Evolutionary conservation across 2,888 invertebrate genomes (phyloP).

Genomic region (Tromatobia lineatoria): DNA sequence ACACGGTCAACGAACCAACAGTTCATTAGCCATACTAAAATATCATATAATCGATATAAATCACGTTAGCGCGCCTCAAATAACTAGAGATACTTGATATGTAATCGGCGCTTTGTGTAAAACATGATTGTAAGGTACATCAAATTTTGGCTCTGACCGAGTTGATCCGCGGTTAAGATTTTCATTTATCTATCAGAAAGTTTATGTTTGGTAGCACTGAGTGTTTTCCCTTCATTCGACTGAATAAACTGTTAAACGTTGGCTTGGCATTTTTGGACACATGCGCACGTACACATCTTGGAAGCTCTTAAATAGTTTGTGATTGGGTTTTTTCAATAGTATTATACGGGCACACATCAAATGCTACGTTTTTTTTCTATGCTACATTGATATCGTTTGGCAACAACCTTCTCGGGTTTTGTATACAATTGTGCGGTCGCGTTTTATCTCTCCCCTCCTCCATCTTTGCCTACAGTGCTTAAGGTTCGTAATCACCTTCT

Average conservation of each 20-base stretch:
- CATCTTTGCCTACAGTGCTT: constrained; percentile 18
- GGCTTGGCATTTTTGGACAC: constrained; percentile 78
- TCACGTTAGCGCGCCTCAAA: constrained; percentile 64
- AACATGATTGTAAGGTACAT: constrained; percentile 30
- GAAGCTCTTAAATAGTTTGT: constrained; percentile 80
- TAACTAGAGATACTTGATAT: constrained; percentile 77
- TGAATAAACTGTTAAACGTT: constrained; percentile 70
- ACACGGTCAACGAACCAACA: constrained; percentile 13
- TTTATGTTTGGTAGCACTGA: constrained; percentile 38
- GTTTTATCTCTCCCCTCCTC: not conserved
- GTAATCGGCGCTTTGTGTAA: constrained; percentile 70
- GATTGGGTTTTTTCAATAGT: constrained; percentile 71
- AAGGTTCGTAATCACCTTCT: constrained; percentile 64
- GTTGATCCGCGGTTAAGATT: constrained; percentile 1
- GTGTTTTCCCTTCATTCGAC: constrained; percentile 20
- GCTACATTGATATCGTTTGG: constrained; percentile 82
- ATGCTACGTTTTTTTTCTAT: constrained; percentile 77
- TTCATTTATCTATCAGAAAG: constrained; percentile 27
- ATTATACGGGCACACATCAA: constrained; percentile 78
- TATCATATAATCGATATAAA: constrained; percentile 65
- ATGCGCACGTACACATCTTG: constrained; percentile 75
- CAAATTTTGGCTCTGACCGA: not conserved
- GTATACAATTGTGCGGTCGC: constrained; percentile 78
- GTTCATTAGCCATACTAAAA: constrained; percentile 49
- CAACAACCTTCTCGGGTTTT: constrained; percentile 77